A percentile compares a stretch with the other conserved stretches of the same genome.
These are phyloP conservation scores for Epinephelus awoara DNA, from an alignment of 2,797 vertebrate genomes.

Conservation along the genomic window DNA sequence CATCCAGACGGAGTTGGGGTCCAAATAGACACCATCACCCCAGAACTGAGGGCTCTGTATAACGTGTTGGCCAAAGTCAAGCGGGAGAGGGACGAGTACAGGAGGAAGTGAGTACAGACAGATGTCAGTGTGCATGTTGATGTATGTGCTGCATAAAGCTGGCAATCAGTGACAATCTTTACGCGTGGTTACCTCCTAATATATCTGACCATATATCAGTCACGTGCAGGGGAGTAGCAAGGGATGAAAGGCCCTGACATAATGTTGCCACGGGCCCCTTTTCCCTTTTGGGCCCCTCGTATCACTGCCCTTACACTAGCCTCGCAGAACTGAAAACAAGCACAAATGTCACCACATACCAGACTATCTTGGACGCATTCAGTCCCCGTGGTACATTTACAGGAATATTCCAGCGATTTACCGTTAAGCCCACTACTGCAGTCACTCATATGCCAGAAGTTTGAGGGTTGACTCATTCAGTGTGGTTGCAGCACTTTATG, in stretches of 20 bases:
- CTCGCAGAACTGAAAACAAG: neutral
- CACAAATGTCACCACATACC: neutral
- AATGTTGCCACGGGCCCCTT: neutral
- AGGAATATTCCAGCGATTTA: neutral
- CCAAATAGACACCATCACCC: slow-evolving; percentile 96
- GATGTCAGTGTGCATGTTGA: neutral
- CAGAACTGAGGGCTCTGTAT: slow-evolving; percentile 92
- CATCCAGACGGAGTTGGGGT: slow-evolving; percentile 91
- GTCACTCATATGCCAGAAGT: slow-evolving; percentile 46
- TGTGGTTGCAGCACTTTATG: slow-evolving; percentile 62
- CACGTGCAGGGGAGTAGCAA: slow-evolving; percentile 2
- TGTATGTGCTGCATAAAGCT: neutral
- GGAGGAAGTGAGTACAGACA: slow-evolving; percentile 81
- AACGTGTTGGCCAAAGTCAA: slow-evolving; percentile 94
- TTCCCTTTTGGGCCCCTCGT: neutral
- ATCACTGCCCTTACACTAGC: neutral
- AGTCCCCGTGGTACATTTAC: neutral
- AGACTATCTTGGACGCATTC: neutral
- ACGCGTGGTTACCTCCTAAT: neutral
- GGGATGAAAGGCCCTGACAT: neutral
- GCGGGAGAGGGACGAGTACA: slow-evolving; percentile 91
- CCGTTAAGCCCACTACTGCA: slow-evolving; percentile 11
- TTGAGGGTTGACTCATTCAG: slow-evolving; percentile 78
- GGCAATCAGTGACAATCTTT: neutral
- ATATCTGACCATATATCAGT: too few species aligned